Percentiles rank a stretch among this genome's conserved stretches.
Conservation (phyloP, 2,113 vertebrate genomes). For the Caranx melampygus region DNA sequence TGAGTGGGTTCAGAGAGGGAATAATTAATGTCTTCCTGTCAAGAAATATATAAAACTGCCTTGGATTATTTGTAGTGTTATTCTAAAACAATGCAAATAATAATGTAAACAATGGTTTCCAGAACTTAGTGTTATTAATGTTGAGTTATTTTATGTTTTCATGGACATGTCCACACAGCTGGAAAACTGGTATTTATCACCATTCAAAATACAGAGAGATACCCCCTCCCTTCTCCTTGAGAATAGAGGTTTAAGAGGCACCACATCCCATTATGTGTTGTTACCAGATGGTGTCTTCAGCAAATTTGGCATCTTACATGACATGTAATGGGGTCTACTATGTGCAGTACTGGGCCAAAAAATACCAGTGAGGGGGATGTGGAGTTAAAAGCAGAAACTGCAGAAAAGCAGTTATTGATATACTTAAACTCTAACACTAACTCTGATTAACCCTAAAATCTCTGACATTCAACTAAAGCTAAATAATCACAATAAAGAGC, state of each 20-base stretch:
- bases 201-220: neutral
- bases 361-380: neutral
- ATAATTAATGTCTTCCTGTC: neutral
- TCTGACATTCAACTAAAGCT: neutral
- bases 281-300: constrained; percentile 20
- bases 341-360: neutral
- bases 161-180: neutral
- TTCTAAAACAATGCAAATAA: neutral
- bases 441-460: neutral
- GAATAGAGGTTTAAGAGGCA: neutral
- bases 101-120: too few relatives aligned
- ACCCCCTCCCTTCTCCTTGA: neutral
- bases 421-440: neutral
- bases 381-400: neutral
- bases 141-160: neutral
- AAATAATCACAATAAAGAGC: neutral
- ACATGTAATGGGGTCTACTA: neutral
- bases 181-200: neutral
- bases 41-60: neutral
- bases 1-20: neutral
- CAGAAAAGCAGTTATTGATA: neutral
- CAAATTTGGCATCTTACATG: neutral
- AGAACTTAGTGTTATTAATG: neutral
- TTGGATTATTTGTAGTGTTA: neutral
- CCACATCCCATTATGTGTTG: neutral